Conservation (phyloP, 1,140 invertebrate genomes). For the Globodera ellingtonae region DNA sequence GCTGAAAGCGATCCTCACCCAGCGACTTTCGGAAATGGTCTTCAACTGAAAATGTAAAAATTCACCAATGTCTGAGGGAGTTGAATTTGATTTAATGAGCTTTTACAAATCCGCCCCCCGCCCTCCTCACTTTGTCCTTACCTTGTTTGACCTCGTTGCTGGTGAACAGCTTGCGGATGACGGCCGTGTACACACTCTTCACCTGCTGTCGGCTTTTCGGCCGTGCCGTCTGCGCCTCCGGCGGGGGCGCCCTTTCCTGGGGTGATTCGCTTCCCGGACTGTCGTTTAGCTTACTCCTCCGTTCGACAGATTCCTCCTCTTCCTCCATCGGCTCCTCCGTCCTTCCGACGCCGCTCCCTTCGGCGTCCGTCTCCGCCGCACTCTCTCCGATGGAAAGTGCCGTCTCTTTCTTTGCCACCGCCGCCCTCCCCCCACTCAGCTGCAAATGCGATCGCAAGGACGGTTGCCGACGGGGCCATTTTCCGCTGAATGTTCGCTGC, state of each 20-base stretch:
- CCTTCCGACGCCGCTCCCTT: background rate
- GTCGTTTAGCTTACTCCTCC: background rate
- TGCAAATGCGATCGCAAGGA: conserved; percentile 9
- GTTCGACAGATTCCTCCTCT: background rate
- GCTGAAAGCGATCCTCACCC: conserved; percentile 22
- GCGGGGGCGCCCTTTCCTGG: background rate
- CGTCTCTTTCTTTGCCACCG: background rate
- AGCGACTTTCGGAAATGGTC: conserved; percentile 27
- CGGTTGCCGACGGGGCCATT: conserved; percentile 20
- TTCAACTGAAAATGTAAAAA: conserved; percentile 19
- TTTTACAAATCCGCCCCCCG: too few species aligned
- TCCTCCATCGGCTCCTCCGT: background rate
- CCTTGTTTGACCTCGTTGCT: conserved; percentile 28
- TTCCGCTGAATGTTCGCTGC: conserved; percentile 24
- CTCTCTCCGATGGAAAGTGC: conserved; percentile 4
- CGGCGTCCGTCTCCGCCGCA: conserved; percentile 5
- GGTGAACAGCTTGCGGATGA: conserved; percentile 13
- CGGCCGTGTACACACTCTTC: conserved; percentile 7
- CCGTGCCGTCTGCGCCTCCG: background rate
- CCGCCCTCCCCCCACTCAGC: background rate
- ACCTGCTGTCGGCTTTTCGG: conserved; percentile 6
- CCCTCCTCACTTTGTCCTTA: background rate
- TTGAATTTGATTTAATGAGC: background rate
- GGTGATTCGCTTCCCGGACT: background rate
- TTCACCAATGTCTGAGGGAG: background rate